These are phyloP conservation scores for Bembecia ichneumoniformis DNA, from an alignment of 2,888 invertebrate species.

Conservation along the genomic window DNA sequence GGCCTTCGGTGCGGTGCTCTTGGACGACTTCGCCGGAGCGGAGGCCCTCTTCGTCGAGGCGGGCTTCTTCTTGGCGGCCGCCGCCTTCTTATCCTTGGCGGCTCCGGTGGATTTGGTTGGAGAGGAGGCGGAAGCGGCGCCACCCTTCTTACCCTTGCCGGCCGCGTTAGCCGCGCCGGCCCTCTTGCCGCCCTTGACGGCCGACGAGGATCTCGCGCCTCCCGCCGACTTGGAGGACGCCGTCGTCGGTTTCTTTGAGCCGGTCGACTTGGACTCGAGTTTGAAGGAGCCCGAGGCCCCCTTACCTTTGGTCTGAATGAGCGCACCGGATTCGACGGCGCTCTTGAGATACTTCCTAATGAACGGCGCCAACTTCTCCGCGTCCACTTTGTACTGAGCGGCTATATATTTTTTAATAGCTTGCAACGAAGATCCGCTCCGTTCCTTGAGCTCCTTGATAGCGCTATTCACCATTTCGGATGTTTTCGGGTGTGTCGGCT, in stretches of 20 bases:
- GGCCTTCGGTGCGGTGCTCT: slow-evolving; percentile 28
- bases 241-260: too few relatives aligned
- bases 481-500: slow-evolving; percentile 34
- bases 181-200: too few relatives aligned
- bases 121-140: too few relatives aligned
- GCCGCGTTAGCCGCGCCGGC: too few relatives aligned
- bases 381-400: slow-evolving; percentile 36
- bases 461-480: slow-evolving; percentile 49
- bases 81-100: too few relatives aligned
- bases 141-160: too few relatives aligned
- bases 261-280: slow-evolving; percentile 22
- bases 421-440: slow-evolving; percentile 51
- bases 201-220: too few relatives aligned
- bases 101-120: too few relatives aligned
- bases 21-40: slow-evolving; percentile 16
- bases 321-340: slow-evolving; percentile 40
- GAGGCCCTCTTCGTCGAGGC: slow-evolving; percentile 3
- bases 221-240: too few relatives aligned
- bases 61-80: too few relatives aligned
- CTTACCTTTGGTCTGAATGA: slow-evolving; percentile 44
- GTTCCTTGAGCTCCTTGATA: slow-evolving; percentile 29
- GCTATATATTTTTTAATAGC: slow-evolving; percentile 52
- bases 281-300: slow-evolving; percentile 55
- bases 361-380: slow-evolving; percentile 33
- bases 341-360: slow-evolving; percentile 47